A percentile compares a stretch with the other conserved stretches of the same genome.
Conservation (phyloP, 2,113 vertebrate genomes). For the Nibea coibor region DNA sequence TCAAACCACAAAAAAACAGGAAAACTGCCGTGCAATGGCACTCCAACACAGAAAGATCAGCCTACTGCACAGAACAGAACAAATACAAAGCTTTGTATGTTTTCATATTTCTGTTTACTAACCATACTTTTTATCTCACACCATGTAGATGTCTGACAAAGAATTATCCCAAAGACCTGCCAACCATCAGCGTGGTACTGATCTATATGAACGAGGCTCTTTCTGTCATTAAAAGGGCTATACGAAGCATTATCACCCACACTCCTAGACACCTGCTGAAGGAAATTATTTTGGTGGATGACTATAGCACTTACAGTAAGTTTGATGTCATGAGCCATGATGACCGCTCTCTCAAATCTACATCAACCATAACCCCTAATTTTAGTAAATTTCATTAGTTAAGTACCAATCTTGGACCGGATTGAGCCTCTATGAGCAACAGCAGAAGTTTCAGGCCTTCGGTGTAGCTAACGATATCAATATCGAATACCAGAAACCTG, state of each 20-base stretch:
- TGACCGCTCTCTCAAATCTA: no score
- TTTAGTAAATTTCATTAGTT: no score
- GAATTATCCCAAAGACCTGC: conserved; percentile 79
- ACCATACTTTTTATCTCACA: background rate
- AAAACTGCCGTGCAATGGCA: background rate
- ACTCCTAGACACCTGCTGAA: conserved; percentile 82
- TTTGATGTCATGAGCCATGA: background rate
- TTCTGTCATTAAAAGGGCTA: conserved; percentile 82
- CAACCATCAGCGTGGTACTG: conserved; percentile 82
- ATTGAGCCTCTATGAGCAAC: no score
- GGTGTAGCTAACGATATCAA: no score
- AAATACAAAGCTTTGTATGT: background rate
- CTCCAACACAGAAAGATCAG: background rate
- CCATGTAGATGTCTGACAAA: conserved; percentile 77
- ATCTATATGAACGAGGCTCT: conserved; percentile 86
- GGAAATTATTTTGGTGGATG: conserved; percentile 87
- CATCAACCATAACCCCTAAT: no score
- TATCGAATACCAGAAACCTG: no score
- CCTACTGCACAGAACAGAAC: background rate
- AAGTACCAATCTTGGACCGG: no score
- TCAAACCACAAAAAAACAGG: background rate
- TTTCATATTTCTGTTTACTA: background rate
- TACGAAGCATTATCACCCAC: conserved; percentile 80
- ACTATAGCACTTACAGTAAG: conserved; percentile 84
- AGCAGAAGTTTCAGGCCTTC: no score